phyloP scores from a whole-genome alignment of 2,113 vertebrate species.

The Cynopterus brachyotis region DNA sequence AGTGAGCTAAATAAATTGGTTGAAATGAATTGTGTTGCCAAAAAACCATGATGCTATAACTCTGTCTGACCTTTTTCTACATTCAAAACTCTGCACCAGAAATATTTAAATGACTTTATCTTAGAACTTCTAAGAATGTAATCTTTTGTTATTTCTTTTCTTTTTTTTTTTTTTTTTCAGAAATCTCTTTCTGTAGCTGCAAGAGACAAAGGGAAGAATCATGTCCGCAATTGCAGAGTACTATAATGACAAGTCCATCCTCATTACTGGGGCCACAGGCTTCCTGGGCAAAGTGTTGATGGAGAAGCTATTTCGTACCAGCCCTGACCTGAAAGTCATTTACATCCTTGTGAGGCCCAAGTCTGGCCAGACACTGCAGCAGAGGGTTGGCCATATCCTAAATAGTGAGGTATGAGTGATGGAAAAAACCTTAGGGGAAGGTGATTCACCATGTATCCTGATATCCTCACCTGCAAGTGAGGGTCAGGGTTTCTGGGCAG shows the following conservation, averaged over 20 bases:
- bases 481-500: background rate
- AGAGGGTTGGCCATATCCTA: slow-evolving; percentile 92
- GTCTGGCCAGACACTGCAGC: slow-evolving; percentile 91
- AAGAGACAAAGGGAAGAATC: slow-evolving; percentile 61
- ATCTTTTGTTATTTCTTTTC: slow-evolving; percentile 34
- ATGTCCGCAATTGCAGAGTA: slow-evolving; percentile 91
- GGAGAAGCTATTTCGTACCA: slow-evolving; percentile 95
- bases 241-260: slow-evolving; percentile 91
- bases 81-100: background rate
- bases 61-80: background rate
- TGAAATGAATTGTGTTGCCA: background rate
- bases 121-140: background rate
- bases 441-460: background rate
- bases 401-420: slow-evolving; percentile 89
- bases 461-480: too few species aligned
- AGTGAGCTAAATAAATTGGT: background rate
- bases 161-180: slow-evolving; percentile 76
- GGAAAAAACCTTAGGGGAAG: background rate
- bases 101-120: background rate
- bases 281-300: slow-evolving; percentile 97
- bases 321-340: slow-evolving; percentile 89
- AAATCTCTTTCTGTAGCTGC: slow-evolving; percentile 67
- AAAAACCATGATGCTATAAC: background rate
- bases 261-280: slow-evolving; percentile 95
- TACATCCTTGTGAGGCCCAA: slow-evolving; percentile 95